These are phyloP conservation scores for Alexandromys fortis DNA, from an alignment of 2,113 vertebrate genomes.

Conservation along the genomic window DNA sequence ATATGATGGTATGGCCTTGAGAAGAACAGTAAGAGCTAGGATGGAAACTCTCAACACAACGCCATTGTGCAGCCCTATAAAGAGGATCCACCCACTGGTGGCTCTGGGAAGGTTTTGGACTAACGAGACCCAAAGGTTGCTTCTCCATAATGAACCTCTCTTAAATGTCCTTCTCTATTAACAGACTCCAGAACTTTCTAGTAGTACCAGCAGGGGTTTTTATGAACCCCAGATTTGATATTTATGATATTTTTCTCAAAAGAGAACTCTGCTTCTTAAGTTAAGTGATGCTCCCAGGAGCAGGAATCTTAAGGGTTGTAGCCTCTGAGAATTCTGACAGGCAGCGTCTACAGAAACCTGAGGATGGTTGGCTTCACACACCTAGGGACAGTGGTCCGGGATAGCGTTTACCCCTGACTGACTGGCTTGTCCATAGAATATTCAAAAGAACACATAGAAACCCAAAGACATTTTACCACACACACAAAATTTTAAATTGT, in stretches of 20 bases:
- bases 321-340: background rate
- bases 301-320: background rate
- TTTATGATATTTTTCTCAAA: background rate
- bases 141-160: background rate
- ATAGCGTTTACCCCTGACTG: background rate
- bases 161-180: background rate
- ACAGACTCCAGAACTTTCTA: background rate
- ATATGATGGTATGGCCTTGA: background rate
- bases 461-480: background rate
- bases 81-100: background rate
- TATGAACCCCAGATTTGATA: background rate
- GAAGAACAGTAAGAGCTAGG: background rate
- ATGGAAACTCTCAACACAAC: background rate
- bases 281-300: background rate
- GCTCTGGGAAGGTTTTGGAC: background rate
- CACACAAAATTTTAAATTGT: background rate
- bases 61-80: background rate
- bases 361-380: rapidly evolving
- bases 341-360: background rate
- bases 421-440: background rate
- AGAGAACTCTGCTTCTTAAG: background rate
- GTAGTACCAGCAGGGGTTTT: background rate
- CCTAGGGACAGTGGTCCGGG: background rate
- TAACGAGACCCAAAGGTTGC: background rate
- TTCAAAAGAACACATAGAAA: background rate